Base-by-base conservation (phyloP, 2,797 vertebrate species). In the Tragelaphus oryx region DNA sequence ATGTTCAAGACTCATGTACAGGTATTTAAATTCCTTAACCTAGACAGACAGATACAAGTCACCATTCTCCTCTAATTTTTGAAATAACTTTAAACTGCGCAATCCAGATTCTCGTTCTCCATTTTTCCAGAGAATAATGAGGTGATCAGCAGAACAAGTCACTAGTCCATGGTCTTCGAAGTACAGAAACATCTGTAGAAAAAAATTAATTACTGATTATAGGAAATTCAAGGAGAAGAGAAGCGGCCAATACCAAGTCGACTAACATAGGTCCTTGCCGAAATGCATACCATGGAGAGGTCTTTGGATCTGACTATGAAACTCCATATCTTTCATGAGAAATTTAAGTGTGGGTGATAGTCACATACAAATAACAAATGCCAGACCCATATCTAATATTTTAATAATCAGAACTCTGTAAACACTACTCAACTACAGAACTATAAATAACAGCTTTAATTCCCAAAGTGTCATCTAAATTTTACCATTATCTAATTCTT, bases 91-190 rank as follows among this genome's bases (percentile, higher is more conserved):
- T 94, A 99, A 98, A 95, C 99, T 99, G 96, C 99, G 99, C 76
- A 99, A 98, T 92, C 98, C 98, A 13, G 99, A 99, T 98, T 99
- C 99, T 86, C 98, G 97, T 93, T 99, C 99, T 81, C 99, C 99
- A 75, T 99, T 98, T 98, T 99, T 99, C 99, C 99, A 99, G 97
- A 99, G 97, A 87, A 99, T 99, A 96, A 99, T 98, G 95, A 99
- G 99, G 95, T 99, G 99, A 98, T 99, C 99, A 0, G 99, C 98
- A 57, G 99, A 99, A 95, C 99, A 99, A 0, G 99, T 99, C 96
- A 99, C 99, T 97, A 99, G 91, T 52, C 99, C 99, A 65, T 98
- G 98, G 87, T 99, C 99, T 97, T 98, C 97, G 79, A 99, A 99
- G 97, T 99, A 99, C 65, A 99, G 93, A 89, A 99, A 99, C 99